Evolutionary conservation across 30 jellyfish, hydroid and myxozoan genomes (phyloP), one percentile per base, ranked within the genome.

Genomic region (Catostylus mosaicus): DNA sequence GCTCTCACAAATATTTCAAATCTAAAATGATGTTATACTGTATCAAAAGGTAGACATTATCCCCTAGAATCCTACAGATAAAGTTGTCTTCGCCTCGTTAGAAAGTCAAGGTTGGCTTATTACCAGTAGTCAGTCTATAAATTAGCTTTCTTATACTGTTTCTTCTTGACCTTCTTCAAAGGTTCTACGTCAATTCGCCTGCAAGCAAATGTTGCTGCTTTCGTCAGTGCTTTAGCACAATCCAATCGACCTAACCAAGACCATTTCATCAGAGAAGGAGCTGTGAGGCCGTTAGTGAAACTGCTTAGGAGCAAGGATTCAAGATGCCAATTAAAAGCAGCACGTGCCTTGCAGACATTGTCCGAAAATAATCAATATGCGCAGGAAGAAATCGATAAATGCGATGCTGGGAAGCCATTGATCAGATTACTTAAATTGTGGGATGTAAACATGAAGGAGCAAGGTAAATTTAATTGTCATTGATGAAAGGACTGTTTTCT

Each of bases 161-260:
- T 68, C 7, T 0, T n/a, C 47, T 26, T 73, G 7, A 14, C 54
- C 19, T 68, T 34, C 23, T 24, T 45, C 3, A 19, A 35, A 85
- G 95, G 88, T 22, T 65, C 85, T 6, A 52, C 51, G 31, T 85
- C 95, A 11, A 63, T 74, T 73, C 88, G 88, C 8, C 73, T 85
- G 45, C 95, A 85, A 48, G 95, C 89, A 9, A 85, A 85, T 64
- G 77, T 71, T 8, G 95, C 95, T 20, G 95, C 95, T 20, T 74
- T 87, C 34, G 64, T 85, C 22, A 47, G 85, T 56, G 79, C 95
- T 5, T 14, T 85, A 23, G 75, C 95, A 10, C 77, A 63, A 37
- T 27, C 32, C 22, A 69, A 85, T 62, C 46, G 69, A 67, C 71
- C 83, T 0, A 85, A 85, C 73, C 95, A 85, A 66, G 95, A 85